Percentiles rank a stretch among this genome's conserved stretches.
Evolutionary conservation across 1,140 invertebrate species (phyloP).

Genomic region (Ladona fulva): DNA sequence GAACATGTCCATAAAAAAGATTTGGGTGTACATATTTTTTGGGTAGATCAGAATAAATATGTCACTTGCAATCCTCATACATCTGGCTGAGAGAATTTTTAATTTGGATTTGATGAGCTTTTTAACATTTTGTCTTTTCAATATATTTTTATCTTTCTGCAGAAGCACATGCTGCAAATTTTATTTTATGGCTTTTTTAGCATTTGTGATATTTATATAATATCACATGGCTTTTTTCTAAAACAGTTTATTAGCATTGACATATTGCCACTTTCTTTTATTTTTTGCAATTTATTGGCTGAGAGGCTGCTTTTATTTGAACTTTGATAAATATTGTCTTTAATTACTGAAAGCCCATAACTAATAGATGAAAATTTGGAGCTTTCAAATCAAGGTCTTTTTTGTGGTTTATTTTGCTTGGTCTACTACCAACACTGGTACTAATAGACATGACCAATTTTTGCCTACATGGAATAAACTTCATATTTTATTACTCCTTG

Average conservation of each 20-base stretch:
- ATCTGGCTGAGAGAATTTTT: background rate
- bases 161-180: background rate
- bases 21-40: background rate
- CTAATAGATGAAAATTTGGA: too few species aligned
- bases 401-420: too few species aligned
- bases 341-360: too few species aligned
- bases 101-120: background rate
- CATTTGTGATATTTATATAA: background rate
- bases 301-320: too few species aligned
- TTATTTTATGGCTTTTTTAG: slow-evolving; percentile 11
- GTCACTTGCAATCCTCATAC: slow-evolving; percentile 15
- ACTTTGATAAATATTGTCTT: too few species aligned
- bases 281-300: too few species aligned
- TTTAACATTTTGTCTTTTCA: background rate
- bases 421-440: too few species aligned
- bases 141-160: background rate
- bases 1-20: background rate
- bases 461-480: too few species aligned
- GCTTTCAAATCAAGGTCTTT: too few species aligned
- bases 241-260: slow-evolving; percentile 19
- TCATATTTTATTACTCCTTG: too few species aligned
- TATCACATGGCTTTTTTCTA: slow-evolving; percentile 22
- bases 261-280: too few species aligned
- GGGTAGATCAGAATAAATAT: background rate
- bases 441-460: too few species aligned